Evolutionary conservation across 2,113 vertebrate genomes (phyloP).

Genomic region (Erythrocercus mccallii): DNA sequence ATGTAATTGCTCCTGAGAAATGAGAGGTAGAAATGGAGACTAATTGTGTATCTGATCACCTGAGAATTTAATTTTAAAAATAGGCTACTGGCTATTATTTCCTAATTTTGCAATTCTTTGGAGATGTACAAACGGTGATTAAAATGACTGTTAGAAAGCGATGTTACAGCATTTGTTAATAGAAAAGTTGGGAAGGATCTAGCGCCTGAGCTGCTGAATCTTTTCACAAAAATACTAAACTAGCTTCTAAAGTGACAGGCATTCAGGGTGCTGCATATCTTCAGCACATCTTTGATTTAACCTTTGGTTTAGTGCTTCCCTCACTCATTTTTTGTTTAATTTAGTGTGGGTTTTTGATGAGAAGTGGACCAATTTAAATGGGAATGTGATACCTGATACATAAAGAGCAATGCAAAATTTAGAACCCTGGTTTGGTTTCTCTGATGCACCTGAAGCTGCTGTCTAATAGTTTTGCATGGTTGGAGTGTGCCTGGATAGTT

Average conservation of each 20-base stretch:
- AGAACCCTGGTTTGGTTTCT: background rate
- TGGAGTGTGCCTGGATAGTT: background rate
- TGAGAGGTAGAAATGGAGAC: constrained; percentile 34
- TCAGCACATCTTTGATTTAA: background rate
- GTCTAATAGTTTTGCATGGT: background rate
- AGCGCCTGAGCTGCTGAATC: background rate
- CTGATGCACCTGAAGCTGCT: background rate
- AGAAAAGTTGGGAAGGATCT: background rate
- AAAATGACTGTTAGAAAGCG: constrained; percentile 29
- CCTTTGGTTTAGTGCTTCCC: background rate
- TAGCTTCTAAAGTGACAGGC: background rate
- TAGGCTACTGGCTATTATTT: constrained; percentile 54
- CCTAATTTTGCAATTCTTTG: constrained; percentile 41
- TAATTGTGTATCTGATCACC: constrained; percentile 53
- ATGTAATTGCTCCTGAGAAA: constrained; percentile 54
- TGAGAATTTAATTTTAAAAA: constrained; percentile 62
- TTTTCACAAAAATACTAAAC: background rate
- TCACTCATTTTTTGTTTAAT: background rate
- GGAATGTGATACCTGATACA: background rate
- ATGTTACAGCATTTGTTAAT: constrained; percentile 44
- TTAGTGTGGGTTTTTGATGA: background rate
- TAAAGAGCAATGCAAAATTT: background rate
- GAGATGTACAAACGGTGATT: constrained; percentile 45
- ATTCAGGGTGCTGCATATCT: background rate
- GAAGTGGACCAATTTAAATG: background rate